Base-by-base conservation (phyloP, 1,140 invertebrate genomes). In the Diploscapter pachys region DNA sequence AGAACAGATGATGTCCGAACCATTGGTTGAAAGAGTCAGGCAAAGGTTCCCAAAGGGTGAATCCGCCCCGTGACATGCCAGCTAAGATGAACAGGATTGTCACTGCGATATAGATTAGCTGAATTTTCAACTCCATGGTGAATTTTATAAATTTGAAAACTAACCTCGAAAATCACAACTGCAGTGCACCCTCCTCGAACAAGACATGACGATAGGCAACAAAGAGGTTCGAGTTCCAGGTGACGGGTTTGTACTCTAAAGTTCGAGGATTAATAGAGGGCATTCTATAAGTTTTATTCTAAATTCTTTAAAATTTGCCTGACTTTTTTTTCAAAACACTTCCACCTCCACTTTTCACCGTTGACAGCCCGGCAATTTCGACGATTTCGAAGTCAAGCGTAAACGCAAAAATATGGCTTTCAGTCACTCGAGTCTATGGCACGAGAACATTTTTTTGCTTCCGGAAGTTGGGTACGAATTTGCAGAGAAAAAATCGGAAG, bases 191-290 rank as follows among this genome's bases (percentile, higher is more conserved):
- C 78, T 3, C 78, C 78, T 51, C 78, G 54, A 6, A 79, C 78
- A 31, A 79, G 62, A 53, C 78, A 79, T 9, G 78, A 79, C 3
- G 76, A 78, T 4, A 79, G 70, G 57, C 78, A 79, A 55, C 78
- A 79, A 8, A 79, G 78, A 9, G 78, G 78, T 59, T 79, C 78
- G 4, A 79, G 69, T 54, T 79, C 78, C 5, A 79, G 69, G 54
- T 79, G 78, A 53, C 78, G 78, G 6, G 72, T 67, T 71, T 78
- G 78, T 6, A 79, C 77, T 75, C 78, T 79, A 67, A 50, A 79
- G 68, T 31, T 31, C 31, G 31, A 31, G 31, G 31, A 31, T 31
- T 31, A 31, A 31, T 31, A 31, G 31, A 31, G 31, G 31, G 31
- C 31, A 31, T 31, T 31, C 31, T 31, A 31, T 31, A 31, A 31